phyloP scores from a whole-genome alignment of 2,797 vertebrate species.

The Notolepis coatsorum region DNA sequence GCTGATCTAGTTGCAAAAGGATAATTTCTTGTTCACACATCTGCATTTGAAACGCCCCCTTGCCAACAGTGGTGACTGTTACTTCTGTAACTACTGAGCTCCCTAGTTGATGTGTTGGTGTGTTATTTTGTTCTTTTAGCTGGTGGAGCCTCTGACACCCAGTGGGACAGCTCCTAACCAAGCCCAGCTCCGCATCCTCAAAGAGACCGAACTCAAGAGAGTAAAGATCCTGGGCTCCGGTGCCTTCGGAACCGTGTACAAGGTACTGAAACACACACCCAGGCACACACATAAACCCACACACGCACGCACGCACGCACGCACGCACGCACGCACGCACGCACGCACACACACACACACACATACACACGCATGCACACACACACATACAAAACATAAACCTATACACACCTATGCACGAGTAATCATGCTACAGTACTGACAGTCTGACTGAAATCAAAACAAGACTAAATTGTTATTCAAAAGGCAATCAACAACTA shows the following conservation, averaged over 20 bases:
- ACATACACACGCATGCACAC: not conserved
- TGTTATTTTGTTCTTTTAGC: constrained; percentile 71
- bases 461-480: no score
- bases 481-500: no score
- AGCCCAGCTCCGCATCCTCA: constrained; percentile 96
- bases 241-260: constrained; percentile 97
- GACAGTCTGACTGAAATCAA: not conserved
- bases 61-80: no score
- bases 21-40: no score
- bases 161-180: constrained; percentile 98
- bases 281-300: not conserved
- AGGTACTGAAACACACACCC: constrained; percentile 77
- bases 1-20: no score
- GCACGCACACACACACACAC: not conserved
- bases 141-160: constrained; percentile 96
- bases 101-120: constrained; percentile 3
- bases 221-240: constrained; percentile 96
- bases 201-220: constrained; percentile 96
- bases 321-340: not conserved
- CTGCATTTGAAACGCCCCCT: no score
- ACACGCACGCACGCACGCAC: no score
- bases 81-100: no score
- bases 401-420: not conserved
- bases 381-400: no score
- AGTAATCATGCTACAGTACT: not conserved